Percentiles rank a stretch among this genome's conserved stretches.
Conservation (phyloP, 2,888 invertebrate species). For the Arenicola marina region DNA sequence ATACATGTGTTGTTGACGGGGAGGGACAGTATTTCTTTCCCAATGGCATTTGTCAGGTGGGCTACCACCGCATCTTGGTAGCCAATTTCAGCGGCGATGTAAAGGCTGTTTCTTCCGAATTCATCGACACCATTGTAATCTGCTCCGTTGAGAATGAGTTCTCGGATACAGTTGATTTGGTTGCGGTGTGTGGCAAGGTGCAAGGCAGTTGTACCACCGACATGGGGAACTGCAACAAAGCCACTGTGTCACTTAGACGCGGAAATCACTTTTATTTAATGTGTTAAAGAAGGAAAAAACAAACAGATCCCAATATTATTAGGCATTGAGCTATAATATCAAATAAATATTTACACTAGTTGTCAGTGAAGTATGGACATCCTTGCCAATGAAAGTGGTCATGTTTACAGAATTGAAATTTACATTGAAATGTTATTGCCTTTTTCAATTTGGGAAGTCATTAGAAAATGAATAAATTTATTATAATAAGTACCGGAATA, state of each 20-base stretch:
- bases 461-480: too few relatives aligned
- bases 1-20: conserved; percentile 50
- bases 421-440: too few relatives aligned
- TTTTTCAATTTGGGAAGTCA: too few relatives aligned
- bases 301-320: too few relatives aligned
- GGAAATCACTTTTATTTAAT: too few relatives aligned
- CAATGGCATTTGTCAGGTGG: conserved; percentile 54
- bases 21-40: conserved; percentile 55
- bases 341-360: not conserved
- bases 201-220: conserved; percentile 55
- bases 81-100: conserved; percentile 49
- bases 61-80: conserved; percentile 47
- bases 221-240: conserved; percentile 48
- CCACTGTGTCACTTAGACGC: too few relatives aligned
- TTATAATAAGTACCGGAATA: too few relatives aligned
- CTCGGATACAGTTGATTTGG: conserved; percentile 49
- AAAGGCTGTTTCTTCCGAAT: conserved; percentile 48
- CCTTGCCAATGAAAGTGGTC: not conserved
- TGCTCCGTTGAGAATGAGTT: conserved; percentile 56
- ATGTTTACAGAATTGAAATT: too few relatives aligned
- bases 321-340: too few relatives aligned
- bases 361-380: not conserved
- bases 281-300: too few relatives aligned
- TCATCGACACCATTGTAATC: conserved; percentile 59
- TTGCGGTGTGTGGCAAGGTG: conserved; percentile 53